These are phyloP conservation scores for Beroe forskalii DNA, from an alignment of 37 sponge, comb jelly and placozoan species.

Conservation along the genomic window DNA sequence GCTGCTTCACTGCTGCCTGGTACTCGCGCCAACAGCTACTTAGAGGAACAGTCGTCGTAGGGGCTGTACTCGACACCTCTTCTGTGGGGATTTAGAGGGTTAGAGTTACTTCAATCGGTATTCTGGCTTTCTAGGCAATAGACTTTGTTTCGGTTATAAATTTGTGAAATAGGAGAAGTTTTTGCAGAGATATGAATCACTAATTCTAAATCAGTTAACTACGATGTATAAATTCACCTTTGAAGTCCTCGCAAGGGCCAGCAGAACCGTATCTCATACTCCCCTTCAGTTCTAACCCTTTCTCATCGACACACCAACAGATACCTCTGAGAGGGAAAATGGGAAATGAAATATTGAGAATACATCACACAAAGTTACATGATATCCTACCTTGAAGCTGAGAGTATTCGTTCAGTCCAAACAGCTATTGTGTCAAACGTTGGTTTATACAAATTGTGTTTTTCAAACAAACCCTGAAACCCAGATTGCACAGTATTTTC, in stretches of 20 bases:
- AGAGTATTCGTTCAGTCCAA: too few relatives aligned
- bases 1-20: background rate
- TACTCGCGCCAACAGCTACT: constrained; percentile 16
- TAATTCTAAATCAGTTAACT: too few relatives aligned
- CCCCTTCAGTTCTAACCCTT: constrained; percentile 29
- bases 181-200: background rate
- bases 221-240: constrained; percentile 1
- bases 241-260: constrained; percentile 26
- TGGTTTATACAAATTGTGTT: too few relatives aligned
- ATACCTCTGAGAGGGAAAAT: background rate
- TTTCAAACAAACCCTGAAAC: too few relatives aligned
- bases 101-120: too few relatives aligned
- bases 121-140: too few relatives aligned
- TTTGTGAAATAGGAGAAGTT: too few relatives aligned
- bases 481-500: too few relatives aligned
- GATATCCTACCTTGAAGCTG: too few relatives aligned
- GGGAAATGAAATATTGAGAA: background rate
- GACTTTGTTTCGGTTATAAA: too few relatives aligned
- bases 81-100: constrained; percentile 4
- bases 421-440: too few relatives aligned
- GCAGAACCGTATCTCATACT: constrained; percentile 52
- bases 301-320: constrained; percentile 54
- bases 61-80: background rate
- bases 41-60: constrained; percentile 3
- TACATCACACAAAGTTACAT: too few relatives aligned